Evolutionary conservation across 2,113 vertebrate species (phyloP), one percentile per base, ranked within the genome.

Genomic region (Pedetes capensis): DNA sequence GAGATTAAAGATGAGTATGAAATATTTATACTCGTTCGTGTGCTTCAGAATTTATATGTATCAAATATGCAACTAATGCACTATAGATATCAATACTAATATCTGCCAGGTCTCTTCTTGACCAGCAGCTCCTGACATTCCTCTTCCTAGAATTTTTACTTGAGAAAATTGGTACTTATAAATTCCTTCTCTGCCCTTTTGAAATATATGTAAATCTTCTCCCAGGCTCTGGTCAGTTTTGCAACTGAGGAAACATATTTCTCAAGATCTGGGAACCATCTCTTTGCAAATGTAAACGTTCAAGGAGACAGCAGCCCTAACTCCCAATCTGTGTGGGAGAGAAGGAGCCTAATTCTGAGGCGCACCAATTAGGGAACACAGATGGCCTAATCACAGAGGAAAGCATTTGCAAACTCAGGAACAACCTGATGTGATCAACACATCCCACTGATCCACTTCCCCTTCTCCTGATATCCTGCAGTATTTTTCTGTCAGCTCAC

Each of bases 271-370:
- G 18, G 69, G 57, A 92, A 64, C 20, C 44, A 90, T 76, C 47
- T 88, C 89, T 94, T 85, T 88, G 79, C n/a, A 95, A 95, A 93
- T 78, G 74, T 74, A 86, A 93, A 91, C 59, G 72, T 72, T 29
- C 37, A 85, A 86, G 18, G 75, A 78, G 27, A 20, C 0, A 68
- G 83, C 37, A 74, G 18, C 29, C 44, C 34, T 13, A 68, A 61
- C 12, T 63, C 49, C 16, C 37, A 47, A 49, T 53, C 32, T 82
- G 61, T 57, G 10, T 39, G 22, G 68, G 44, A 89, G 27, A 20
- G 23, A 0, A 39, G 10, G 13, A 84, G 20, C 51, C 87, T 74
- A 49, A 51, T 39, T 92, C 61, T 64, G n/a, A 81, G 61, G 63
- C 55, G 25, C 8, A 42, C 16, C 63, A 85, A 57, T 91, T 91